Evolutionary conservation across 2,888 invertebrate genomes (phyloP).

Genomic region (Cataglyphis altisquamis): DNA sequence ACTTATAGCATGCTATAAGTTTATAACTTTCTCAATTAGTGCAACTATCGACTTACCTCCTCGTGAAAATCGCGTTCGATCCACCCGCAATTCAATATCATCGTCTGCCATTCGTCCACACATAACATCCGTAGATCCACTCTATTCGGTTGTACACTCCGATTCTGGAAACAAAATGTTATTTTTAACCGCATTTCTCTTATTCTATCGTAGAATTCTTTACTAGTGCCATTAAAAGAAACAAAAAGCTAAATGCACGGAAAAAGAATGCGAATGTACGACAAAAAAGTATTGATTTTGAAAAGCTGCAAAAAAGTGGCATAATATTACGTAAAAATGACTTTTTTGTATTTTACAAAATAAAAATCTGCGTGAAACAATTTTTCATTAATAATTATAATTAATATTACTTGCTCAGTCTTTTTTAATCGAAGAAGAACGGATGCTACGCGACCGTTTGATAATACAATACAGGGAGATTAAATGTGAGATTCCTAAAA

Average conservation of each 20-base stretch:
- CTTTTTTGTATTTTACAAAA: neutral
- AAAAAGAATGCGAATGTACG: too few relatives aligned
- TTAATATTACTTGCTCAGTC: neutral
- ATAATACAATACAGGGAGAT: neutral
- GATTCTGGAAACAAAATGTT: neutral
- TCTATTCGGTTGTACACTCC: neutral
- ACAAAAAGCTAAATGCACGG: too few relatives aligned
- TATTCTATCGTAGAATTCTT: neutral
- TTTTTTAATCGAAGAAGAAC: neutral
- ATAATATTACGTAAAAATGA: too few relatives aligned
- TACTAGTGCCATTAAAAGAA: neutral
- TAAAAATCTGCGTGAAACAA: neutral
- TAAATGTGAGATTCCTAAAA: neutral
- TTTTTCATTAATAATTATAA: neutral
- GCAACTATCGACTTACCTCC: neutral
- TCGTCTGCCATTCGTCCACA: neutral
- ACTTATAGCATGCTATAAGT: neutral
- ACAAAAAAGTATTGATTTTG: too few relatives aligned
- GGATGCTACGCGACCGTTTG: neutral
- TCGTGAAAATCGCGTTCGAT: neutral
- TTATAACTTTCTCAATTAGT: constrained; percentile 28
- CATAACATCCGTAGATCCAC: neutral
- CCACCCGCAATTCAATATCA: neutral
- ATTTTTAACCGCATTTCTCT: neutral
- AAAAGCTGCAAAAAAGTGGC: too few relatives aligned